These are phyloP conservation scores for Psittacula cyanocephala DNA, from an alignment of 2,113 vertebrate genomes.

Conservation along the genomic window DNA sequence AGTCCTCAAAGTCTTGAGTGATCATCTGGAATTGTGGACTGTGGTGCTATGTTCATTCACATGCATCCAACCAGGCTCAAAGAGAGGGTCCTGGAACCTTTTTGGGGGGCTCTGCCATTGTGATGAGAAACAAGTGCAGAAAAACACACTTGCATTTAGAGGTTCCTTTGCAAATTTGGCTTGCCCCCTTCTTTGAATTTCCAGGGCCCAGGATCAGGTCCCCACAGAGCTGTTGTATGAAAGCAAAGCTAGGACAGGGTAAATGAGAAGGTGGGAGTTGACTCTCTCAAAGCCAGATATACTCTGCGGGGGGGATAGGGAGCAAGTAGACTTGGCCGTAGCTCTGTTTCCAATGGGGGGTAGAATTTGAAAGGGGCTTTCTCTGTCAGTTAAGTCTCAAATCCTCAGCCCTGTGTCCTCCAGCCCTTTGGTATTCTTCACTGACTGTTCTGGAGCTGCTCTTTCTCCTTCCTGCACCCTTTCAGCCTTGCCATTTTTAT, in stretches of 20 bases:
- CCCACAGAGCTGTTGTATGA: neutral
- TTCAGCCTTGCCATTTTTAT: neutral
- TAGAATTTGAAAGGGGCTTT: neutral
- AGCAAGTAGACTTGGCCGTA: neutral
- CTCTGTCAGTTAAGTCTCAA: neutral
- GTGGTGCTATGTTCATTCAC: neutral
- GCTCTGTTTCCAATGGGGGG: neutral
- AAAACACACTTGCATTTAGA: neutral
- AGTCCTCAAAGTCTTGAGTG: neutral
- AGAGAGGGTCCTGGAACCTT: neutral
- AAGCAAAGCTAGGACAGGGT: neutral
- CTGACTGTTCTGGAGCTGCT: neutral
- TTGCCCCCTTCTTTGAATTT: neutral
- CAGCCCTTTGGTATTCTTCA: neutral
- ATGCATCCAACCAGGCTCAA: rapidly evolving
- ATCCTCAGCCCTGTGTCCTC: neutral
- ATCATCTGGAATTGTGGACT: neutral
- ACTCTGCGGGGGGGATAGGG: neutral
- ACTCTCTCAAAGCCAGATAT: neutral
- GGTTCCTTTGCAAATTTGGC: neutral
- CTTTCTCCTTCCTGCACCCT: neutral
- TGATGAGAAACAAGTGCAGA: neutral
- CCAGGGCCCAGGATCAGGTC: neutral
- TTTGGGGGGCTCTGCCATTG: neutral
- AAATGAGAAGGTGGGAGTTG: neutral